Percentiles rank a stretch among this genome's conserved stretches.
These are phyloP conservation scores for Porites australiensis DNA, from an alignment of 64 coral and sea anemone species.

Conservation along the genomic window DNA sequence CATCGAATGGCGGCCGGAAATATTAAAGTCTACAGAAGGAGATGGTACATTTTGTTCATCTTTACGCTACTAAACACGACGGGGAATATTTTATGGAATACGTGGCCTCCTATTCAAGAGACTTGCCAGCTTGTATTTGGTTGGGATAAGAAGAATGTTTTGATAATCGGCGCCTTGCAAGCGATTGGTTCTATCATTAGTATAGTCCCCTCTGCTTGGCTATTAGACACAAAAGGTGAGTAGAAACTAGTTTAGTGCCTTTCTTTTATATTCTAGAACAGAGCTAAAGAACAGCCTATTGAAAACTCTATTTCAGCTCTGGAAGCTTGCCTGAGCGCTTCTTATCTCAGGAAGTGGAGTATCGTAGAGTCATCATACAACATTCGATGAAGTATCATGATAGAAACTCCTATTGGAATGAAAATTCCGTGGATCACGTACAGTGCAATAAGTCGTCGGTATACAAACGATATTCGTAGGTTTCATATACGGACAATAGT, in stretches of 20 bases:
- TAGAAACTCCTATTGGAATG: too few species aligned
- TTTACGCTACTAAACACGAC: conserved; percentile 87
- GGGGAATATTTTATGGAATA: conserved; percentile 94
- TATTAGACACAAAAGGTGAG: conserved; percentile 93
- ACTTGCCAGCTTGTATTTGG: conserved; percentile 87
- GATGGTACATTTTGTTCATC: conserved; percentile 88
- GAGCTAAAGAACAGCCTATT: too few species aligned
- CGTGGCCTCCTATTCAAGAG: conserved; percentile 92
- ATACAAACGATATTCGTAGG: too few species aligned
- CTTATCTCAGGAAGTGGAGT: too few species aligned
- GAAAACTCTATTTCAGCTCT: too few species aligned
- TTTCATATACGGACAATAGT: too few species aligned
- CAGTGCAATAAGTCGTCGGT: too few species aligned
- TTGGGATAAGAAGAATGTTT: conserved; percentile 85
- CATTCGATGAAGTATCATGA: too few species aligned
- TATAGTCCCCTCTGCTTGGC: conserved; percentile 86
- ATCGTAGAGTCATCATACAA: too few species aligned
- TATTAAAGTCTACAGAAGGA: conserved; percentile 75
- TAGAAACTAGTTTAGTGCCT: too few species aligned
- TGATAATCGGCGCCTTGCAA: conserved; percentile 93
- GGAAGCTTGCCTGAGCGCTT: neutral
- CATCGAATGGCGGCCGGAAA: conserved; percentile 5
- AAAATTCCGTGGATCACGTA: too few species aligned
- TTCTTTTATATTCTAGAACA: too few species aligned
- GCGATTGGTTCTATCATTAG: conserved; percentile 88